Base-by-base conservation (phyloP, 2,888 invertebrate species). In the Hecatera dysodea region DNA sequence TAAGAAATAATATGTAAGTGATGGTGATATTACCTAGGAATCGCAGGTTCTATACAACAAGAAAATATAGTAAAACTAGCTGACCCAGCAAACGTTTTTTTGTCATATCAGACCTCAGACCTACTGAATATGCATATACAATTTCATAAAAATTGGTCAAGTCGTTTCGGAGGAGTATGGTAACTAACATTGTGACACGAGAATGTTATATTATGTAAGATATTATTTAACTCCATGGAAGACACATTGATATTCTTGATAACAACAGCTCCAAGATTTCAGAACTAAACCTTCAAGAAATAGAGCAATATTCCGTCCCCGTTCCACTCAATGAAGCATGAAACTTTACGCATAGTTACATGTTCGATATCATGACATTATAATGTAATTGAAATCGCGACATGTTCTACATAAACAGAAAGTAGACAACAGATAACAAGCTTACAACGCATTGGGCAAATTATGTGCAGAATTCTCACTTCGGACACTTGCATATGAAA, bases 371-470 rank as follows among this genome's bases (percentile, higher is more conserved):
- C 60, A 57, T 46, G 46, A 50, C 52, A 69, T 46, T 70, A 52
- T 71, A 77, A 64, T 64, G 60, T 78, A 53, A 82, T 71, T 82
- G 61, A 82, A 82, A 78, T 62, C 44, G 12, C 46, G 78, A 71
- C 63, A 78, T 64, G 78, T 78, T 52, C 36, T 60, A 77, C 46
- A 78, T 59, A 62, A 19, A 62, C 79, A 50, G 62, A 70, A 78
- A 72, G 57, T 61, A 70, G 27, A 76, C 44, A 60, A n/a, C 22
- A 61, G 78, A 81, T 78, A 78, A 72, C 59, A 63, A 27, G 29
- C 27, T 46, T 55, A 44, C 24, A 69, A 24, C 12, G 12, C 12
- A 24, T 4, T 64, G 29, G 11, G 3, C 22, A 57, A 29, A 39
- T 19, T 33, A 65, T 36, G 8, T n/a, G 7, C 50, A 65, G 53